Evolutionary conservation across 2,113 vertebrate genomes (phyloP).

Genomic region (Zosterops pallidus): DNA sequence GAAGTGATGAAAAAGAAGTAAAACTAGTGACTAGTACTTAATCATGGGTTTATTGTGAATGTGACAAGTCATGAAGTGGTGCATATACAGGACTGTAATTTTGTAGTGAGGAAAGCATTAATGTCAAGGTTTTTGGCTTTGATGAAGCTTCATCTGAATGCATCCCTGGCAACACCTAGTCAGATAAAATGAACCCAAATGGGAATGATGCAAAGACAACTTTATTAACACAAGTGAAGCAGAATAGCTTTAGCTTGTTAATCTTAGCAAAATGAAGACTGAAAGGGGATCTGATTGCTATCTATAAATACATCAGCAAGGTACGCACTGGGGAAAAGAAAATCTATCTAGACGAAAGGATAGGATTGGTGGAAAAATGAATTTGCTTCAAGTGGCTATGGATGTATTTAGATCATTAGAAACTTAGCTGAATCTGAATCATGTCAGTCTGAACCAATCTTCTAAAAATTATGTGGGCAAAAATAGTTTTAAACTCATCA

Average conservation of each 20-base stretch:
- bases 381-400: not conserved
- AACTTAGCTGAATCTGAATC: not conserved
- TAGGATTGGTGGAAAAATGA: not conserved
- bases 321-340: not conserved
- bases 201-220: not conserved
- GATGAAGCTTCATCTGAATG: not conserved
- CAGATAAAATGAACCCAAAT: not conserved
- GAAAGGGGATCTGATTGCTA: conserved; percentile 10
- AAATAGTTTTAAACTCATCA: not conserved
- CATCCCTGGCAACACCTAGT: not conserved
- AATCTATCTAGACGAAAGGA: not conserved
- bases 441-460: not conserved
- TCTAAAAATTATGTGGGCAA: not conserved
- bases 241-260: conserved; percentile 21
- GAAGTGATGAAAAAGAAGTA: not conserved
- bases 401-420: not conserved
- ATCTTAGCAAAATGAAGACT: conserved; percentile 18
- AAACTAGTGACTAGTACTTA: not conserved
- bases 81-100: not conserved
- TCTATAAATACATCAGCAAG: conserved; percentile 19
- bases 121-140: not conserved
- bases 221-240: not conserved
- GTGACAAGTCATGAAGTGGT: not conserved
- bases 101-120: not conserved
- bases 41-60: not conserved